These are phyloP conservation scores for Procambarus clarkii DNA, from an alignment of 1,140 invertebrate species.

Conservation along the genomic window DNA sequence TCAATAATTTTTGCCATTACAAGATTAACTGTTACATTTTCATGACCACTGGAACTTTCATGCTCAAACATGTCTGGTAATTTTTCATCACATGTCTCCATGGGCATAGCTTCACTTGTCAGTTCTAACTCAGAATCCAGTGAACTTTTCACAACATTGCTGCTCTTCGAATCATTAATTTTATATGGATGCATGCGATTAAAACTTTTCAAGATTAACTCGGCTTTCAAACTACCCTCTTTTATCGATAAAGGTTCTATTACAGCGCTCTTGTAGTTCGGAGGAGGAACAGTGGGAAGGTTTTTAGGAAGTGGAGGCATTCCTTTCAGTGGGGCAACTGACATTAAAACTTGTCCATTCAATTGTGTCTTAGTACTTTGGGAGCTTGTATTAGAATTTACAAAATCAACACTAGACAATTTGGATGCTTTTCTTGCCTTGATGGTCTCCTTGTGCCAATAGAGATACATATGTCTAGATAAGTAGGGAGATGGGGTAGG, in stretches of 20 bases:
- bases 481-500: slow-evolving; percentile 54
- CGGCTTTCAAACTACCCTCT: slow-evolving; percentile 23
- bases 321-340: slow-evolving; percentile 17
- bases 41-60: background rate
- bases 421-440: slow-evolving; percentile 40
- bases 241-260: background rate
- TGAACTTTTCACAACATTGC: slow-evolving; percentile 14
- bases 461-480: slow-evolving; percentile 53
- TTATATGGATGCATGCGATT: slow-evolving; percentile 46
- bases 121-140: slow-evolving; percentile 45
- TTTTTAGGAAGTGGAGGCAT: slow-evolving; percentile 53
- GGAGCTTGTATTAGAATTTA: background rate
- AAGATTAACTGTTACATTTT: slow-evolving; percentile 34
- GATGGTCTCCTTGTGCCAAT: slow-evolving; percentile 56
- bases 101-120: slow-evolving; percentile 8
- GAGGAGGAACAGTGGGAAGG: slow-evolving; percentile 52
- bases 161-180: background rate
- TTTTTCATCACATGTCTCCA: slow-evolving; percentile 13
- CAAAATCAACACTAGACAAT: slow-evolving; percentile 16
- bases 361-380: slow-evolving; percentile 7
- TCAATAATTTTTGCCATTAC: slow-evolving; percentile 48
- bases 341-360: slow-evolving; percentile 34
- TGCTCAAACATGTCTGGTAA: background rate
- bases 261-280: slow-evolving; percentile 42
- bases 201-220: slow-evolving; percentile 34